Percentiles rank a stretch among this genome's conserved stretches.
These are phyloP conservation scores for Criorhina ranunculi DNA, from an alignment of 2,888 invertebrate genomes.

Conservation along the genomic window DNA sequence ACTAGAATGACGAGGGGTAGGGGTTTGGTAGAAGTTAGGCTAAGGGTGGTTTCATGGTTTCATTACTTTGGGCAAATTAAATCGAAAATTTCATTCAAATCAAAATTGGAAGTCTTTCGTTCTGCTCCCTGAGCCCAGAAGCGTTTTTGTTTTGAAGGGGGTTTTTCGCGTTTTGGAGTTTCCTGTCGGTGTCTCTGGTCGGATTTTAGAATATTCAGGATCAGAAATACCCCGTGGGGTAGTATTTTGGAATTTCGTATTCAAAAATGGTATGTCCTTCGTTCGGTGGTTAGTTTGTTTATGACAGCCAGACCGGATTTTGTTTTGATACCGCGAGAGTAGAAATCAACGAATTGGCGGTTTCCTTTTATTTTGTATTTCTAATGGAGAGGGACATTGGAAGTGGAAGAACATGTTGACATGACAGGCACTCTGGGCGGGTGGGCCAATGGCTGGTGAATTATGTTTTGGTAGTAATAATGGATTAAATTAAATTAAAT, in stretches of 20 bases:
- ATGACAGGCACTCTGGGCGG: slow-evolving; percentile 31
- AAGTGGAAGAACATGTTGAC: slow-evolving; percentile 46
- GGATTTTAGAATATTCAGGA: background rate
- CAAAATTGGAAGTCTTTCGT: slow-evolving; percentile 47
- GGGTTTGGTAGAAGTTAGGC: background rate
- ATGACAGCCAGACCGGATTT: slow-evolving; percentile 59
- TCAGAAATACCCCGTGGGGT: slow-evolving; percentile 8
- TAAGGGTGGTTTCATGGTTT: slow-evolving; percentile 32
- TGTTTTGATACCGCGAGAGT: slow-evolving; percentile 43
- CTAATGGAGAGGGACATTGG: background rate
- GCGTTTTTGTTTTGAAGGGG: slow-evolving; percentile 22
- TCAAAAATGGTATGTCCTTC: slow-evolving; percentile 38
- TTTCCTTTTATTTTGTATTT: slow-evolving; percentile 20
- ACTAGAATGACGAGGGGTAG: background rate
- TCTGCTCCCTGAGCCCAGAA: slow-evolving; percentile 16
- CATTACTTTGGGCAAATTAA: slow-evolving; percentile 66
- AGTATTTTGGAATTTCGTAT: slow-evolving; percentile 33
- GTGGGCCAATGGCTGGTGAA: slow-evolving; percentile 2
- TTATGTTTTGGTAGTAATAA: slow-evolving; percentile 33
- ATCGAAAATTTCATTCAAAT: slow-evolving; percentile 60
- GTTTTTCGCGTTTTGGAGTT: background rate
- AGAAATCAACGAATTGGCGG: slow-evolving; percentile 63
- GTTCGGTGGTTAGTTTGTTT: slow-evolving; percentile 62
- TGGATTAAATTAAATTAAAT: slow-evolving; percentile 62
- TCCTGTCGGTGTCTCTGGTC: background rate